Evolutionary conservation across 2,797 vertebrate genomes (phyloP), one percentile per base, ranked within the genome.

Genomic region (Pampus argenteus): DNA sequence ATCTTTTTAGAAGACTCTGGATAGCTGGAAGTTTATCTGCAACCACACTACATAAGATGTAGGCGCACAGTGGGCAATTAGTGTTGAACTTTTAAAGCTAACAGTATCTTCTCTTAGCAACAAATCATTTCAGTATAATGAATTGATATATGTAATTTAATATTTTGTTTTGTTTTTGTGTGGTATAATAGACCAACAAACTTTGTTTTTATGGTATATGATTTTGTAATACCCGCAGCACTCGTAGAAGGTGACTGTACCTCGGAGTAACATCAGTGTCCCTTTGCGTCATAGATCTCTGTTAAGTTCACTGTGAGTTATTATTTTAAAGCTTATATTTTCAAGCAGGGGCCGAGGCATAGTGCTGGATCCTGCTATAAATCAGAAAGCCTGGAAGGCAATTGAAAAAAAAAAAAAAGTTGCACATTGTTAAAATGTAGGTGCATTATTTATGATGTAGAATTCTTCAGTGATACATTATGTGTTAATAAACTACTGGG

Each of bases 401-500:
- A 67, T 71, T 71, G 67, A 84, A 49, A 62, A 17, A 44, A 40
- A 40, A 14, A 14, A 14, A 40, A 88, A 83, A 83, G 61, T 56
- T 85, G 78, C 83, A 86, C 84, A 75, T 86, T 82, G 77, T 92
- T 89, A 83, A 82, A 88, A 86, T 64, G 56, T 55, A 68, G 58
- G 82, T 87, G 76, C 55, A 83, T 91, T 90, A 92, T 90, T 90
- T 85, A 91, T 82, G 76, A 71, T 82, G 78, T 38, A 42, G 75
- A 71, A 87, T 88, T 88, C 83, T 67, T 68, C 67, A 51, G 74
- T 69, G 81, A 70, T 80, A 47, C 50, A 78, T 63, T 73, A 18
- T 13, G 40, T 87, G 78, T 85, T 90, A 88, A 86, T 90, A 90
- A 90, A 85, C 66, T 75, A 71, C 44, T 67, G 64, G 62, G 78